Conservation (phyloP, 2,888 invertebrate genomes). For the Aradus depressus region DNA sequence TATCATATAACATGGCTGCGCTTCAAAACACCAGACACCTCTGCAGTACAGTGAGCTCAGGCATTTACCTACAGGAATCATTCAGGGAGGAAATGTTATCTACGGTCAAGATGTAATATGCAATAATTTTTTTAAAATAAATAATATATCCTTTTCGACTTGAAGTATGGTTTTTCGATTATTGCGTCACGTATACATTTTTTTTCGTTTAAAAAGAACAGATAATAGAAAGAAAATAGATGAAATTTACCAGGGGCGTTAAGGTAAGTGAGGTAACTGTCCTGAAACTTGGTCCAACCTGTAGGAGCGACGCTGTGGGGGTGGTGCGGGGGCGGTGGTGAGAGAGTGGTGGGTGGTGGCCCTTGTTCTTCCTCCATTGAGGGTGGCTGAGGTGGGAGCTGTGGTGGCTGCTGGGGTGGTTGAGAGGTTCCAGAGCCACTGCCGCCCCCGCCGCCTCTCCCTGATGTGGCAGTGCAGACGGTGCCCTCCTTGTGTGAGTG, state of each 20-base stretch:
- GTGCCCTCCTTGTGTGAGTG: conserved; percentile 59
- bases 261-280: conserved; percentile 43
- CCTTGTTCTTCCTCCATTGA: conserved; percentile 10
- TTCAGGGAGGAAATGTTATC: too few relatives aligned
- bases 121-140: not conserved
- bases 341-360: conserved; percentile 14
- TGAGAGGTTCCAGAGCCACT: conserved; percentile 20
- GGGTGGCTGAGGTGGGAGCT: not conserved
- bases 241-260: conserved; percentile 35
- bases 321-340: conserved; percentile 37
- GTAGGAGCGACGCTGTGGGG: conserved; percentile 43
- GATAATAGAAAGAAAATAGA: conserved; percentile 22
- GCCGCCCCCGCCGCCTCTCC: conserved; percentile 26
- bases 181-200: not conserved
- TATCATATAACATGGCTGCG: too few relatives aligned
- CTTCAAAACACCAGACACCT: too few relatives aligned
- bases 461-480: conserved; percentile 39
- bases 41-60: too few relatives aligned
- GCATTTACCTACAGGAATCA: too few relatives aligned
- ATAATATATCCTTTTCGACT: not conserved
- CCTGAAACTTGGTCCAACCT: conserved; percentile 42
- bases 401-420: conserved; percentile 23
- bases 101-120: too few relatives aligned
- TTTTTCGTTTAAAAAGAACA: conserved; percentile 13
- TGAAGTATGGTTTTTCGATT: not conserved